Conservation (phyloP, 2,113 vertebrate genomes). For the Strigops habroptila region DNA sequence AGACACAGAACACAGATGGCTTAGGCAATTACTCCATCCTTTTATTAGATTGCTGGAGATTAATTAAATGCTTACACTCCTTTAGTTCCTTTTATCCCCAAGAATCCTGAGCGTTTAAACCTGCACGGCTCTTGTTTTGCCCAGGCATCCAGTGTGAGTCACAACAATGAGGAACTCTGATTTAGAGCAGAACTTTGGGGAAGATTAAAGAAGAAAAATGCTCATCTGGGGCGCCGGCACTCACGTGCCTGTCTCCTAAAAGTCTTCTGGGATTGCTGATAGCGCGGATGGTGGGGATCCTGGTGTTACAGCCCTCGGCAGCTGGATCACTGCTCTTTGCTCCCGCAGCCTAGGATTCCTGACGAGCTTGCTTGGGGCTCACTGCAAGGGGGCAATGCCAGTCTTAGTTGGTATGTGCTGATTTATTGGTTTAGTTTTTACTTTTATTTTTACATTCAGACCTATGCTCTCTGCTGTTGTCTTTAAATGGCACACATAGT, state of each 20-base stretch:
- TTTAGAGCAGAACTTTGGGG: not conserved
- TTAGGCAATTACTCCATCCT: slow-evolving; percentile 36
- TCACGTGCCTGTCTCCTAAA: fast-evolving
- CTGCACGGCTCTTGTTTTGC: not conserved
- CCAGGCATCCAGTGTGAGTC: fast-evolving
- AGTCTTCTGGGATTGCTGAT: not conserved
- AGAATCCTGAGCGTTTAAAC: not conserved
- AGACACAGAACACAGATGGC: slow-evolving; percentile 34
- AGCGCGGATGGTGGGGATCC: fast-evolving
- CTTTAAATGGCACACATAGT: not conserved
- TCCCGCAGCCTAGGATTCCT: slow-evolving; percentile 4
- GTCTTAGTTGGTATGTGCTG: not conserved
- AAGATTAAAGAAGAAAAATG: not conserved
- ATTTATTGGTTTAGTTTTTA: not conserved
- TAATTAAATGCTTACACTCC: slow-evolving; percentile 53
- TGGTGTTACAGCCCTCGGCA: not conserved
- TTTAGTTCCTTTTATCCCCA: slow-evolving; percentile 16
- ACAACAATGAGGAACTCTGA: not conserved
- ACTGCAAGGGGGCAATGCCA: not conserved
- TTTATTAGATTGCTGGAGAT: slow-evolving; percentile 48
- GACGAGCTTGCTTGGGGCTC: slow-evolving; percentile 28
- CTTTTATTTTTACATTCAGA: not conserved
- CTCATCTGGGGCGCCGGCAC: fast-evolving
- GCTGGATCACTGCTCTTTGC: not conserved
- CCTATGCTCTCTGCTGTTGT: not conserved